Percentiles rank a stretch among this genome's conserved stretches.
These are phyloP conservation scores for Nannoperca australis DNA, from an alignment of 2,797 vertebrate genomes.

Conservation along the genomic window DNA sequence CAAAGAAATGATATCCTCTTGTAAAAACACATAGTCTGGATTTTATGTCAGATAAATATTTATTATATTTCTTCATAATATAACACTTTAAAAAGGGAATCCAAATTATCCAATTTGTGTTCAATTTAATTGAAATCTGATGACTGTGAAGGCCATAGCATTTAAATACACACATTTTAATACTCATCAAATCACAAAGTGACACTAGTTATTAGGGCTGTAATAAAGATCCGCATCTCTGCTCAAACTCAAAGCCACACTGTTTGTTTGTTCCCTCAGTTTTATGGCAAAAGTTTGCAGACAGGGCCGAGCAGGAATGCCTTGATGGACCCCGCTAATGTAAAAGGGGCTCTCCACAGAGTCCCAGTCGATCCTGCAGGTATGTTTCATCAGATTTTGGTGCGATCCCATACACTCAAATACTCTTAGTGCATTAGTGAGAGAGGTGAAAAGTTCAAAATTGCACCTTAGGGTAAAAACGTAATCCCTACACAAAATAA, in stretches of 20 bases:
- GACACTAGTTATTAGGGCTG: neutral
- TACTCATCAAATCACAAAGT: neutral
- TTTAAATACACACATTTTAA: neutral
- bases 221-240: neutral
- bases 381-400: slow-evolving; percentile 13
- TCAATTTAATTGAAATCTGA: neutral
- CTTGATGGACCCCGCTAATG: slow-evolving; percentile 8
- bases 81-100: neutral
- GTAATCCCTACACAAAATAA: too few species aligned
- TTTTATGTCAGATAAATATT: neutral
- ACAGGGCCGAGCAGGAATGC: neutral
- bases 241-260: neutral
- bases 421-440: neutral
- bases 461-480: too few species aligned
- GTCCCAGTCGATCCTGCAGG: slow-evolving; percentile 3
- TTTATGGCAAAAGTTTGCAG: slow-evolving; percentile 4
- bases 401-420: neutral
- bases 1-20: neutral
- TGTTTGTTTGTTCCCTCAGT: neutral
- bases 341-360: neutral
- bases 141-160: too few species aligned
- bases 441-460: neutral
- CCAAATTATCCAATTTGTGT: neutral
- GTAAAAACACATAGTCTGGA: neutral
- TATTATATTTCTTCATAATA: neutral